Conservation (phyloP, 2,888 invertebrate species). For the Pachycephus smyrnensis region DNA sequence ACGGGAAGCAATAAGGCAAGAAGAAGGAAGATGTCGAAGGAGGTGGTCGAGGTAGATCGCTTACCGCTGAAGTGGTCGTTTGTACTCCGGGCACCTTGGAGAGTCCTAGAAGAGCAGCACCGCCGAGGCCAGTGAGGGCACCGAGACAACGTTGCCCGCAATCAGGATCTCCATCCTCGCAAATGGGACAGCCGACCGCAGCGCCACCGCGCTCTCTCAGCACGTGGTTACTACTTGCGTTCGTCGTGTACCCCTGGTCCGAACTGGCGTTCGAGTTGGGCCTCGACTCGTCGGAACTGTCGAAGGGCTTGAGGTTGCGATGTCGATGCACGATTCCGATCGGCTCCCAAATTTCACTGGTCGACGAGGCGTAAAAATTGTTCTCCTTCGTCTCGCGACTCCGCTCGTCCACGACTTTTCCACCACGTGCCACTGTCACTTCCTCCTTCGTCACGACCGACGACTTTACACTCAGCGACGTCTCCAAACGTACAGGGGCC, state of each 20-base stretch:
- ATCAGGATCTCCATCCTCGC: slow-evolving; percentile 44
- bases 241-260: slow-evolving; percentile 63
- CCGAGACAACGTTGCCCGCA: slow-evolving; percentile 54
- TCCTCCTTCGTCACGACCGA: slow-evolving; percentile 79
- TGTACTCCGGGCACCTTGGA: slow-evolving; percentile 51
- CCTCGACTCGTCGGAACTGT: slow-evolving; percentile 63
- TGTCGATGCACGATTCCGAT: slow-evolving; percentile 62
- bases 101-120: slow-evolving; percentile 16
- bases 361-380: slow-evolving; percentile 76
- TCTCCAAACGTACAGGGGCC: slow-evolving; percentile 78
- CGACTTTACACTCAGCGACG: slow-evolving; percentile 78
- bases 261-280: slow-evolving; percentile 64
- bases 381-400: slow-evolving; percentile 79
- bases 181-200: slow-evolving; percentile 46
- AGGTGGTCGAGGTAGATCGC: slow-evolving; percentile 23
- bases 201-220: slow-evolving; percentile 53
- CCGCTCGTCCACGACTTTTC: slow-evolving; percentile 77
- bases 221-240: slow-evolving; percentile 59
- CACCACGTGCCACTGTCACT: slow-evolving; percentile 76
- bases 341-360: slow-evolving; percentile 78
- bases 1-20: no score
- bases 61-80: slow-evolving; percentile 62
- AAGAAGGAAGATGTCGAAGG: no score
- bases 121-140: slow-evolving; percentile 48
- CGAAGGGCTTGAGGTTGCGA: slow-evolving; percentile 60